phyloP scores from a whole-genome alignment of 2,113 vertebrate genomes.

The Cebidichthys violaceus region DNA sequence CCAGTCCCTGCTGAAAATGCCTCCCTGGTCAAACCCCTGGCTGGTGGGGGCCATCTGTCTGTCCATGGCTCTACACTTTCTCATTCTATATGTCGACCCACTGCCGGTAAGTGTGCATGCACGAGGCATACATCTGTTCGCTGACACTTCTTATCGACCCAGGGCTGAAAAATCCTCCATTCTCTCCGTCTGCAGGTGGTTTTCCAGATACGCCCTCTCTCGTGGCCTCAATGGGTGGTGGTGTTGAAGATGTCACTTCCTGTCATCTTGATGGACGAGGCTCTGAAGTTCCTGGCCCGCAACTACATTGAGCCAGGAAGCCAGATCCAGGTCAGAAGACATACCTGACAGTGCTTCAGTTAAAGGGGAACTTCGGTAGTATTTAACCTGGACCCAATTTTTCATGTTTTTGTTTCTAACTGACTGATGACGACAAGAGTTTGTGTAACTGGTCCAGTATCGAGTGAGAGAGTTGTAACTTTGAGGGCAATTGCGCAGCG shows the following conservation, averaged over 20 bases:
- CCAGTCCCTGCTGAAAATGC: slow-evolving; percentile 87
- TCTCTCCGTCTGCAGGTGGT: slow-evolving; percentile 72
- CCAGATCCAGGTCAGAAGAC: slow-evolving; percentile 70
- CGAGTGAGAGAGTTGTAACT: background rate
- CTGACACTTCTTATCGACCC: background rate
- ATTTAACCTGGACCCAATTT: background rate
- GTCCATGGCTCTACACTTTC: slow-evolving; percentile 87
- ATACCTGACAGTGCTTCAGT: background rate
- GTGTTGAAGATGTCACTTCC: slow-evolving; percentile 87
- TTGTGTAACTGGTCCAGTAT: background rate
- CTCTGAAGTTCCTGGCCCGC: slow-evolving; percentile 84
- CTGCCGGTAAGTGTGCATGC: slow-evolving; percentile 79
- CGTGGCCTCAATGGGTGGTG: slow-evolving; percentile 85
- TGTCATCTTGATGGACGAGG: slow-evolving; percentile 86
- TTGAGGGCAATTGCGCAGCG: background rate
- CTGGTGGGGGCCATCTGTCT: slow-evolving; percentile 86
- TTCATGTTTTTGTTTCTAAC: background rate
- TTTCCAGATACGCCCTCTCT: slow-evolving; percentile 85
- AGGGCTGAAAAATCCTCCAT: background rate
- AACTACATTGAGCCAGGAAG: slow-evolving; percentile 83
- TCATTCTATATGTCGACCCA: slow-evolving; percentile 86
- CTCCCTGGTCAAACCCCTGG: slow-evolving; percentile 87
- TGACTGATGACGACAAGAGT: background rate
- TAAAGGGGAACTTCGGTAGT: background rate
- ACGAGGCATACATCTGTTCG: background rate